A percentile compares a stretch with the other conserved stretches of the same genome.
These are phyloP conservation scores for Penaeus vannamei DNA, from an alignment of 1,140 invertebrate genomes.

Conservation along the genomic window DNA sequence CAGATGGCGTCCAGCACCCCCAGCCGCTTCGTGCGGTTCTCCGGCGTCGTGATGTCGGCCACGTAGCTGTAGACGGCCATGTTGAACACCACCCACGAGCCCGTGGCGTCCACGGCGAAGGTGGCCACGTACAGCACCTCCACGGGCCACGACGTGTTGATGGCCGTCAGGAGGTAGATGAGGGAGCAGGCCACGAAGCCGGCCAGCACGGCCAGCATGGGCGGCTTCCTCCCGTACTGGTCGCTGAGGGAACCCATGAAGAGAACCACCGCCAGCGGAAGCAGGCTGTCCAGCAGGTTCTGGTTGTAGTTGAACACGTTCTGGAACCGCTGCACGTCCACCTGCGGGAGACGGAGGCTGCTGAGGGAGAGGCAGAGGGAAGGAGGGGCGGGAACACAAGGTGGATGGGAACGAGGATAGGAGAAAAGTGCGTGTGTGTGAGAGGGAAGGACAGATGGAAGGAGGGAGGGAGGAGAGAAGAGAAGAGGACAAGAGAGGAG, in stretches of 20 bases:
- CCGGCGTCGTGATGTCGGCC: constrained; percentile 69
- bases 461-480: too few species aligned
- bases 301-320: constrained; percentile 66
- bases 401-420: too few species aligned
- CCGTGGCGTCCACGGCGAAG: constrained; percentile 71
- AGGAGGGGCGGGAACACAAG: too few species aligned
- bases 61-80: constrained; percentile 72
- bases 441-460: too few species aligned
- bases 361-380: too few species aligned
- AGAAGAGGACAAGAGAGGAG: too few species aligned
- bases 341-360: neutral
- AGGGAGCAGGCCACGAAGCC: constrained; percentile 69
- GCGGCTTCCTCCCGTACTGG: constrained; percentile 70
- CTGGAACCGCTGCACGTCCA: constrained; percentile 49
- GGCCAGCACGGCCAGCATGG: constrained; percentile 71
- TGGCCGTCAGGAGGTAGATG: constrained; percentile 69
- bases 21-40: constrained; percentile 70
- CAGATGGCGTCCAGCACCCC: constrained; percentile 69
- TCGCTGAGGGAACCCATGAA: constrained; percentile 70
- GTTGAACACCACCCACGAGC: constrained; percentile 71
- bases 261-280: constrained; percentile 59
- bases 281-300: constrained; percentile 62
- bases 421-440: too few species aligned
- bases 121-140: constrained; percentile 70
- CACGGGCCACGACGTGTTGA: constrained; percentile 56